A percentile compares a stretch with the other conserved stretches of the same genome.
Conservation (phyloP, 2,113 vertebrate genomes). For the Rissa tridactyla region DNA sequence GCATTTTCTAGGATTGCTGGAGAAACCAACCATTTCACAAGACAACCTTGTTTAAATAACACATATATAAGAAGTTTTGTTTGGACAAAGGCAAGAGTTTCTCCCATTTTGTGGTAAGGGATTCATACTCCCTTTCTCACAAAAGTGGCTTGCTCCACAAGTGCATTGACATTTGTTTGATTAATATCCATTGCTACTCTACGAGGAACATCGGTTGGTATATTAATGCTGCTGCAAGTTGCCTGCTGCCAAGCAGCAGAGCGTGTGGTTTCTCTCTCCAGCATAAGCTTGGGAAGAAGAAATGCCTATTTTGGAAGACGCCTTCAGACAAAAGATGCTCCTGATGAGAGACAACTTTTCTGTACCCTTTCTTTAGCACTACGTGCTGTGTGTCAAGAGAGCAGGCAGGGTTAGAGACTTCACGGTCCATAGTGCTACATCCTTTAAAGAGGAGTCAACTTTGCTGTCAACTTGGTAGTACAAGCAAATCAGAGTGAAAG, state of each 20-base stretch:
- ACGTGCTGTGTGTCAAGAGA: neutral
- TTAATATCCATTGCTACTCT: neutral
- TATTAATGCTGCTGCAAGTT: neutral
- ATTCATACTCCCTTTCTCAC: neutral
- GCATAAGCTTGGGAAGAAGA: neutral
- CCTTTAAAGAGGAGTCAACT: neutral
- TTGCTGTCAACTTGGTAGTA: neutral
- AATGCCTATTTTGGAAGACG: neutral
- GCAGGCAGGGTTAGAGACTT: neutral
- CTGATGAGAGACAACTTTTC: neutral
- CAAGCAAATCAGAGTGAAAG: neutral
- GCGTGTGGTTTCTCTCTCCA: neutral
- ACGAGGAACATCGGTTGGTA: neutral
- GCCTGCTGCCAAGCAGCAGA: neutral
- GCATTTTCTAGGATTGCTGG: neutral
- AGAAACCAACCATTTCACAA: neutral
- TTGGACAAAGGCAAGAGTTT: neutral
- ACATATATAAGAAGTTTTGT: neutral
- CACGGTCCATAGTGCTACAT: neutral
- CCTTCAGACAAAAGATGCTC: neutral
- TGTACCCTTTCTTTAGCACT: neutral
- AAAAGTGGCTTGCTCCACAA: neutral
- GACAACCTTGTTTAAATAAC: neutral
- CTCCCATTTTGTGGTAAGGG: neutral
- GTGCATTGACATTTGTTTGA: neutral